Evolutionary conservation across 2,113 vertebrate species (phyloP).

Genomic region (Paracanthobrama guichenoti): DNA sequence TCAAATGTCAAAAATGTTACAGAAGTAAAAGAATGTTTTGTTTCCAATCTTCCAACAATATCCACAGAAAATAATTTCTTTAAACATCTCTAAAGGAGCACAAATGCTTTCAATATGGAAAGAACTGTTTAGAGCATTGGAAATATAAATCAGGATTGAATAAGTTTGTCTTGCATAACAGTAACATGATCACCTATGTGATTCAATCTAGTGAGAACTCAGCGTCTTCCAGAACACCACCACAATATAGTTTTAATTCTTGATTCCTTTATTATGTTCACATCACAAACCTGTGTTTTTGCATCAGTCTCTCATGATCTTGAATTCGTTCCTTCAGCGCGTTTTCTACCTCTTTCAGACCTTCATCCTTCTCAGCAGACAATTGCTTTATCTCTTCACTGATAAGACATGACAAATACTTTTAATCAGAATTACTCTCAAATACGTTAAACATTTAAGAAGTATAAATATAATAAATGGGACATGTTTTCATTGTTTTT

Average conservation of each 20-base stretch:
- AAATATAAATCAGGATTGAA: background rate
- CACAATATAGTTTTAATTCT: background rate
- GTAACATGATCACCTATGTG: background rate
- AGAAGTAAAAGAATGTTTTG: background rate
- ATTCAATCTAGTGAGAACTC: background rate
- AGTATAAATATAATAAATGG: background rate
- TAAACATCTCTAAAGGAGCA: background rate
- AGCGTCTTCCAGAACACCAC: background rate
- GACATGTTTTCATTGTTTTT: background rate
- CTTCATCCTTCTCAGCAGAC: background rate
- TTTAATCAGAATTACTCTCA: background rate
- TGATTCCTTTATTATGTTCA: background rate
- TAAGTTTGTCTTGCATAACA: background rate
- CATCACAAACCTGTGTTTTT: constrained; percentile 25
- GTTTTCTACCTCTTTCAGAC: constrained; percentile 24
- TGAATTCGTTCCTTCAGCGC: constrained; percentile 42
- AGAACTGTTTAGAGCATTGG: background rate
- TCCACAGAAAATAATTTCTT: background rate
- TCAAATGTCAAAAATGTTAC: background rate
- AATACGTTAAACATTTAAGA: background rate
- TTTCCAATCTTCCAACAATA: background rate
- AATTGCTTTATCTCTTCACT: constrained; percentile 65
- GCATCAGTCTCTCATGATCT: constrained; percentile 30
- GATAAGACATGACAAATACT: constrained; percentile 1
- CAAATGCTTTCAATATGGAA: background rate